Evolutionary conservation across 1,140 invertebrate genomes (phyloP).

Genomic region (Psilanteris sp.): DNA sequence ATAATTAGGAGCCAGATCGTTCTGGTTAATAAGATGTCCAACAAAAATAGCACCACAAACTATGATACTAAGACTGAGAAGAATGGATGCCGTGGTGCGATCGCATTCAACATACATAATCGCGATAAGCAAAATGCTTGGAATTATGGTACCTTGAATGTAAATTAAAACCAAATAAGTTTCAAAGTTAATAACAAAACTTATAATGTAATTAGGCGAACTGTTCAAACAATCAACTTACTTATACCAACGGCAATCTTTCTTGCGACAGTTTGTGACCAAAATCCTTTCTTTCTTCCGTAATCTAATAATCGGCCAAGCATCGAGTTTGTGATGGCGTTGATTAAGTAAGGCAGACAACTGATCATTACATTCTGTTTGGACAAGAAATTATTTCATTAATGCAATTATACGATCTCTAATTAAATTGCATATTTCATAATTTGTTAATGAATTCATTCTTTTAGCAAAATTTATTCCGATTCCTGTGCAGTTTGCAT

Average conservation of each 20-base stretch:
- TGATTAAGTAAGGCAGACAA: conserved; percentile 85
- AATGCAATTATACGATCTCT: too few species aligned
- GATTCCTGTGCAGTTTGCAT: too few species aligned
- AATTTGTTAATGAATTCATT: too few species aligned
- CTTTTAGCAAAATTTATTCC: too few species aligned
- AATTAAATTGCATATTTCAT: too few species aligned
- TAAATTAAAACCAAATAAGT: conserved; percentile 23
- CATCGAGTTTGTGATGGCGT: conserved; percentile 84
- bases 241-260: conserved; percentile 85
- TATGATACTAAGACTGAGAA: conserved; percentile 87
- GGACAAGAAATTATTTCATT: conserved; percentile 13
- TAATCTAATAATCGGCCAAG: conserved; percentile 84
- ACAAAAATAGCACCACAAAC: conserved; percentile 90
- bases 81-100: conserved; percentile 83
- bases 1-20: conserved; percentile 93
- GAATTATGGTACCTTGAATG: conserved; percentile 82
- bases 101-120: conserved; percentile 86
- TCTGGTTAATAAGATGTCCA: conserved; percentile 92
- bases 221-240: conserved; percentile 68
- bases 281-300: conserved; percentile 81
- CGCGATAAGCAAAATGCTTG: conserved; percentile 83
- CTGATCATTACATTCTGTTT: conserved; percentile 82
- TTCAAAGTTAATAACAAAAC: neutral
- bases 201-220: conserved; percentile 4
- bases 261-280: conserved; percentile 84